Evolutionary conservation across 1,140 invertebrate genomes (phyloP).

Genomic region (Medauroidea extradentata): DNA sequence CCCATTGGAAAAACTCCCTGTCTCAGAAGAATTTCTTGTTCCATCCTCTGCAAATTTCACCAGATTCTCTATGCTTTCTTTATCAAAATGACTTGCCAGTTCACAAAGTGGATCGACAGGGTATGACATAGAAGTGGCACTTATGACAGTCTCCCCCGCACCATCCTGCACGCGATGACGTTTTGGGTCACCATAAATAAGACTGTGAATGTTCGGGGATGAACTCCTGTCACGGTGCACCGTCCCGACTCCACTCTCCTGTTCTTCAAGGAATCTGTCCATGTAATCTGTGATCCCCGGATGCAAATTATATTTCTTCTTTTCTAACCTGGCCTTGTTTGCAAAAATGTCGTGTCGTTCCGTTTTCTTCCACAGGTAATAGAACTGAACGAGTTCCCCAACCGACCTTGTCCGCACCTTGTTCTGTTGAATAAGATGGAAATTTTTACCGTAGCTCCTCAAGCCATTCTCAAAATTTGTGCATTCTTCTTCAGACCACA

Average conservation of each 20-base stretch:
- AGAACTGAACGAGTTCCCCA: constrained; percentile 95
- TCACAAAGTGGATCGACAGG: constrained; percentile 6
- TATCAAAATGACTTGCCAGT: constrained; percentile 2
- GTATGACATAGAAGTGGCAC: neutral
- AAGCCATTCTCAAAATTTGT: constrained; percentile 94
- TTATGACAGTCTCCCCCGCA: neutral
- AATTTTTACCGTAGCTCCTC: constrained; percentile 91
- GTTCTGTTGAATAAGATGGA: constrained; percentile 89
- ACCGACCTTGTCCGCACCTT: constrained; percentile 93
- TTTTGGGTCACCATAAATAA: constrained; percentile 60
- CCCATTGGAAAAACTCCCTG: neutral
- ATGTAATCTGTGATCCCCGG: constrained; percentile 82
- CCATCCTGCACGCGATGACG: constrained; percentile 34
- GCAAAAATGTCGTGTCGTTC: constrained; percentile 92
- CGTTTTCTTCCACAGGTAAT: constrained; percentile 99
- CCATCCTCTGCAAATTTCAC: constrained; percentile 4
- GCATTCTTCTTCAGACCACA: constrained; percentile 98
- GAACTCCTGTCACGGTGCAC: constrained; percentile 37
- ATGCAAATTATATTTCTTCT: constrained; percentile 83
- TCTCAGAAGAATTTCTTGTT: neutral
- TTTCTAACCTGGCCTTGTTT: constrained; percentile 75
- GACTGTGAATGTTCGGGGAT: constrained; percentile 48
- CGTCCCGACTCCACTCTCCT: constrained; percentile 51
- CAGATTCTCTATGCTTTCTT: constrained; percentile 7
- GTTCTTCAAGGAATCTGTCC: constrained; percentile 80